These are phyloP conservation scores for Neostethus bicornis DNA, from an alignment of 2,797 vertebrate species.

Conservation along the genomic window DNA sequence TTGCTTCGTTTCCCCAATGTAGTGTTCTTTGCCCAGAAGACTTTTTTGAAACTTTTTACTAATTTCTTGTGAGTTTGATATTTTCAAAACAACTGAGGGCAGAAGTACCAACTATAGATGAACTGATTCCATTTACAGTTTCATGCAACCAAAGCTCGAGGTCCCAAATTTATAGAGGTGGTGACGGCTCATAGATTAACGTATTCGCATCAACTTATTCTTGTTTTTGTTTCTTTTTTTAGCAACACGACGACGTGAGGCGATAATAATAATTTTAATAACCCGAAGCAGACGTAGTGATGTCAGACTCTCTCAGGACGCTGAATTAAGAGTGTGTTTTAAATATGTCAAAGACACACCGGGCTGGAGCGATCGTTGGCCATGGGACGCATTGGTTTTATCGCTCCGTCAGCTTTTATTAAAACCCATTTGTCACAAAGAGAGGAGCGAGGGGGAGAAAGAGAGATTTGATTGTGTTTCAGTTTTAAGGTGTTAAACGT, in stretches of 20 bases:
- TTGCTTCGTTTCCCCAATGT: no score
- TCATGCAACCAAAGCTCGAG: no score
- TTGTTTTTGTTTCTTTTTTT: slow-evolving; percentile 44
- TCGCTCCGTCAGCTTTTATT: slow-evolving; percentile 85
- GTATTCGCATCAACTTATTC: no score
- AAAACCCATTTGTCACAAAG: slow-evolving; percentile 84
- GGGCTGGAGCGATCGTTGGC: slow-evolving; percentile 72
- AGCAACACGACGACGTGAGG: slow-evolving; percentile 58
- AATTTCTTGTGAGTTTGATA: no score
- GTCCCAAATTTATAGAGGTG: no score
- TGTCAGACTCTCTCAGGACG: slow-evolving; percentile 68
- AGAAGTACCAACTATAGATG: no score
- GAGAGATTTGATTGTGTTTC: slow-evolving; percentile 36
- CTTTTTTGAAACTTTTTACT: no score
- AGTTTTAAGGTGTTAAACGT: slow-evolving; percentile 35
- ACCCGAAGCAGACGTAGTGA: slow-evolving; percentile 61
- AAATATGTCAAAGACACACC: slow-evolving; percentile 74
- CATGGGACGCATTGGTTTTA: slow-evolving; percentile 84
- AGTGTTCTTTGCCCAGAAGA: no score
- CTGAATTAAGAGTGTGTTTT: slow-evolving; percentile 79
- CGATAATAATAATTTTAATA: slow-evolving; percentile 70
- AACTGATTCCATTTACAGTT: no score
- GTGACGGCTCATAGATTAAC: no score
- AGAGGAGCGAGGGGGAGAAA: slow-evolving; percentile 26
- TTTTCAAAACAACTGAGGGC: no score